Percentiles rank a stretch among this genome's conserved stretches.
Evolutionary conservation across 2,888 invertebrate genomes (phyloP).

Genomic region (Laspeyria flexula): DNA sequence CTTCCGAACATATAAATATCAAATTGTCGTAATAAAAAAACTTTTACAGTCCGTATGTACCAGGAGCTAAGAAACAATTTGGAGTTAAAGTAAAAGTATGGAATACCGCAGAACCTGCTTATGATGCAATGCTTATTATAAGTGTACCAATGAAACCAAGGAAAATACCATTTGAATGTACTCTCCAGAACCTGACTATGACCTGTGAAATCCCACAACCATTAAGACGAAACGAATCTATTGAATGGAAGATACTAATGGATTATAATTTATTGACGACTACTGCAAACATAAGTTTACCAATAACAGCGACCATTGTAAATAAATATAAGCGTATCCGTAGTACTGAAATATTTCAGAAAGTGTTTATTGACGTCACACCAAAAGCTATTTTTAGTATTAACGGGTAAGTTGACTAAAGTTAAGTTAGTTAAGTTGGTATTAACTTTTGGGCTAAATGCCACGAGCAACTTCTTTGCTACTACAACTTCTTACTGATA

Average conservation of each 20-base stretch:
- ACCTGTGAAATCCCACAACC: slow-evolving; percentile 69
- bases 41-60: slow-evolving; percentile 65
- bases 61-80: slow-evolving; percentile 61
- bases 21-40: too few species aligned
- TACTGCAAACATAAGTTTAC: slow-evolving; percentile 46
- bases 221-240: slow-evolving; percentile 54
- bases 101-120: slow-evolving; percentile 73
- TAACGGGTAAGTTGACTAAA: slow-evolving; percentile 62
- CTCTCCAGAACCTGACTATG: slow-evolving; percentile 57
- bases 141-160: slow-evolving; percentile 63
- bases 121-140: slow-evolving; percentile 65
- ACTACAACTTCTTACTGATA: too few species aligned
- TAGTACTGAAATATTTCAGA: slow-evolving; percentile 37
- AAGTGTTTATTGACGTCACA: slow-evolving; percentile 49
- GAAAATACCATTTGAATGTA: slow-evolving; percentile 67
- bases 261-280: slow-evolving; percentile 61
- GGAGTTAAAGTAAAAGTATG: slow-evolving; percentile 63
- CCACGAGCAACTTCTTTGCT: too few species aligned
- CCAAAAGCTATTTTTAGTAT: slow-evolving; percentile 60
- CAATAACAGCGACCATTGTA: slow-evolving; percentile 54
- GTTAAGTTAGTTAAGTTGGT: too few species aligned
- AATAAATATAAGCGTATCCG: slow-evolving; percentile 62
- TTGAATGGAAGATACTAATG: slow-evolving; percentile 68
- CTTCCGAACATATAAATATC: too few species aligned
- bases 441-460: too few species aligned